These are phyloP conservation scores for Elysia chlorotica DNA, from an alignment of 1,140 invertebrate species.

Conservation along the genomic window DNA sequence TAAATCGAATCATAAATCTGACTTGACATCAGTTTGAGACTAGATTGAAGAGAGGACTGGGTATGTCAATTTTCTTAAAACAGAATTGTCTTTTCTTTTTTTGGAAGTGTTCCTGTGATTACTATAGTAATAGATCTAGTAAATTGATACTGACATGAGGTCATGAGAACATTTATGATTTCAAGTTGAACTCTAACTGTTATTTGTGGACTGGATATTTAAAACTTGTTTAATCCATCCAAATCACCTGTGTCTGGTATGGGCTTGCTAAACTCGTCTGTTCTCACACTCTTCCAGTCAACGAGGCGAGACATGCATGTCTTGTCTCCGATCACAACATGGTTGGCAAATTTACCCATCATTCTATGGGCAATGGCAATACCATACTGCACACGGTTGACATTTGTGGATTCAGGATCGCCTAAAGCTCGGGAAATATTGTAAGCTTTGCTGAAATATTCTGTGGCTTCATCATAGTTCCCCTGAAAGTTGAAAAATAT, in stretches of 20 bases:
- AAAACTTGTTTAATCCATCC: neutral
- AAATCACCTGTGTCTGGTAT: slow-evolving; percentile 46
- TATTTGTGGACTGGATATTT: neutral
- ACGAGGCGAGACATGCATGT: slow-evolving; percentile 44
- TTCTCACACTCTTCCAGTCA: slow-evolving; percentile 57
- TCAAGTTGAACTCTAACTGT: neutral
- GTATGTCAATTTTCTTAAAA: neutral
- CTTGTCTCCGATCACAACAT: slow-evolving; percentile 38
- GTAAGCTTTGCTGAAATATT: slow-evolving; percentile 61
- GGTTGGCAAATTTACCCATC: slow-evolving; percentile 39
- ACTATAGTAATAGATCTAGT: neutral
- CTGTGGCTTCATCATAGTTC: slow-evolving; percentile 56
- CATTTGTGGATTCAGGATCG: slow-evolving; percentile 45
- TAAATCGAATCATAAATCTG: too few species aligned
- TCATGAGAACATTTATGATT: neutral
- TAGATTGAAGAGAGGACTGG: too few species aligned
- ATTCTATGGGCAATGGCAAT: slow-evolving; percentile 59
- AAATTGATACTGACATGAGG: neutral
- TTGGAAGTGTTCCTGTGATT: neutral
- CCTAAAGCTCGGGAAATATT: slow-evolving; percentile 55
- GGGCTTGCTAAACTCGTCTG: slow-evolving; percentile 52
- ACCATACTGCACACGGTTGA: slow-evolving; percentile 56
- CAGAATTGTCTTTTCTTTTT: neutral
- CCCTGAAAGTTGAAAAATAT: slow-evolving; percentile 43
- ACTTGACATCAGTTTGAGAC: too few species aligned